These are phyloP conservation scores for Brachycybe producta DNA, from an alignment of 2,888 invertebrate species.

Conservation along the genomic window DNA sequence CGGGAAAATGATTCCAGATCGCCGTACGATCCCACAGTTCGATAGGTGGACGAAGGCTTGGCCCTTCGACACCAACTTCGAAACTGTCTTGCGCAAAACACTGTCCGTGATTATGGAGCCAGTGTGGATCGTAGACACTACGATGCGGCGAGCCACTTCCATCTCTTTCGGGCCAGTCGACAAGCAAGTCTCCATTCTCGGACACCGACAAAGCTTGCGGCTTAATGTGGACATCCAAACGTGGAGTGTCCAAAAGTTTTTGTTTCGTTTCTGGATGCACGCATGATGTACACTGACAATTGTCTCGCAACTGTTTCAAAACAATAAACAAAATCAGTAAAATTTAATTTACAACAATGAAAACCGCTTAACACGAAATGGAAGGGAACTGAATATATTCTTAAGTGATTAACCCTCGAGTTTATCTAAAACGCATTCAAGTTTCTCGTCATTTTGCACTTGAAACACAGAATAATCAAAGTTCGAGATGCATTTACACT, in stretches of 20 bases:
- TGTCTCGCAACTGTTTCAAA: conserved; percentile 27
- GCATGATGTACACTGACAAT: conserved; percentile 27
- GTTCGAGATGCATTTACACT: no score
- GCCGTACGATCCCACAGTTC: conserved; percentile 28
- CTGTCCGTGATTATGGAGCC: conserved; percentile 30
- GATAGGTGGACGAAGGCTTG: conserved; percentile 23
- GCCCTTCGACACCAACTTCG: conserved; percentile 22
- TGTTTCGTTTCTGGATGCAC: conserved; percentile 27
- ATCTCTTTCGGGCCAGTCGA: conserved; percentile 27
- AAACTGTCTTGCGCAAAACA: conserved; percentile 30
- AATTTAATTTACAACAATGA: no score
- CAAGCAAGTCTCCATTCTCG: conserved; percentile 25
- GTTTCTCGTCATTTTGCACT: no score
- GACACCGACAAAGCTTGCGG: conserved; percentile 27
- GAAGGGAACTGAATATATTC: background rate
- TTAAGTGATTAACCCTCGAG: background rate
- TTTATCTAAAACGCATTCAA: no score
- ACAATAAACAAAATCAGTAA: conserved; percentile 4
- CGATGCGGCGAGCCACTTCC: conserved; percentile 24
- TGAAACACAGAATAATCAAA: no score
- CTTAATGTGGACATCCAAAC: conserved; percentile 27
- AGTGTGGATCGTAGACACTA: conserved; percentile 27
- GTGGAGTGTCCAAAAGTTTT: conserved; percentile 27
- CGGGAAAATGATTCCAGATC: conserved; percentile 29
- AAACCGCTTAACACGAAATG: no score